Percentiles rank a stretch among this genome's conserved stretches.
Conservation (phyloP, 2,888 invertebrate species). For the Habrosyne pyritoides region DNA sequence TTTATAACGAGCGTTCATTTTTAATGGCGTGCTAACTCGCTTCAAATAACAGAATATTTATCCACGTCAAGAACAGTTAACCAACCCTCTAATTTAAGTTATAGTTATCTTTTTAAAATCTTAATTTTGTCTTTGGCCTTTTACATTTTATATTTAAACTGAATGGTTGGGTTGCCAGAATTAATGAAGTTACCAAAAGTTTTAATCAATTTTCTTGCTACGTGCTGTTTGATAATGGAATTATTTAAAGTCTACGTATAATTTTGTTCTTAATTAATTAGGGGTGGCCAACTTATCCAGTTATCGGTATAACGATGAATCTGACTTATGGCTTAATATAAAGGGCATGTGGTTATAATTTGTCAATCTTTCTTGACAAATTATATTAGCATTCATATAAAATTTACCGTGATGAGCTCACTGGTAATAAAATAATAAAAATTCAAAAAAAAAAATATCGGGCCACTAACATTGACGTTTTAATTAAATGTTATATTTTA, state of each 20-base stretch:
- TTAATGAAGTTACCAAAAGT: not conserved
- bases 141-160: not conserved
- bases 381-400: too few relatives aligned
- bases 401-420: too few relatives aligned
- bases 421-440: too few relatives aligned
- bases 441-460: too few relatives aligned
- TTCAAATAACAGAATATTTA: too few relatives aligned
- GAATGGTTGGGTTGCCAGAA: not conserved
- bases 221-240: not conserved
- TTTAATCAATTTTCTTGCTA: not conserved
- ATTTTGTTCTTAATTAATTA: not conserved
- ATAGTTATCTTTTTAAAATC: not conserved
- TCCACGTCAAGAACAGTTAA: not conserved
- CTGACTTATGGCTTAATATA: not conserved
- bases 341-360: constrained; percentile 6
- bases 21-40: too few relatives aligned
- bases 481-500: too few relatives aligned
- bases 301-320: not conserved
- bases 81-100: not conserved
- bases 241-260: not conserved
- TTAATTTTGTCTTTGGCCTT: not conserved
- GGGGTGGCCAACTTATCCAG: not conserved
- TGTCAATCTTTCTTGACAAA: too few relatives aligned
- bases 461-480: too few relatives aligned
- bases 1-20: too few relatives aligned